phyloP scores from a whole-genome alignment of 2,797 vertebrate species.

The Epinephelus malabaricus region DNA sequence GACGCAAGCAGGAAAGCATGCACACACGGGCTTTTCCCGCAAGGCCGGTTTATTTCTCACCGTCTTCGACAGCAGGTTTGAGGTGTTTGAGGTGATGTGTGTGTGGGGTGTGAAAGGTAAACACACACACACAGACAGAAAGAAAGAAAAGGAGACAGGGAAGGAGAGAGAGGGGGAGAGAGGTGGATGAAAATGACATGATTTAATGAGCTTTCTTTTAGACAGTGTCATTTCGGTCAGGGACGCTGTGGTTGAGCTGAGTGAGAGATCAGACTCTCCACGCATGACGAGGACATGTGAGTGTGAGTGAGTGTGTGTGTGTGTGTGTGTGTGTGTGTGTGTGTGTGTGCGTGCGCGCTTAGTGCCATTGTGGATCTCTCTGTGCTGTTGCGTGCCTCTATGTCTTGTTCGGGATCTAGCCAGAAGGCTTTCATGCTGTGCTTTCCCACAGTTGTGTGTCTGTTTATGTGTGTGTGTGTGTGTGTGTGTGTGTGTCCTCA shows the following conservation, averaged over 20 bases:
- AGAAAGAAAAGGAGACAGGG: background rate
- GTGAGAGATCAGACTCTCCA: conserved; percentile 39
- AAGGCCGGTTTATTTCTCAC: conserved; percentile 34
- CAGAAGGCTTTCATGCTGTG: conserved; percentile 27
- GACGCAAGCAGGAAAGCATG: conserved; percentile 61
- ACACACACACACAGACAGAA: background rate
- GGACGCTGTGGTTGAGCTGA: conserved; percentile 44
- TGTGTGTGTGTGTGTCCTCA: conserved; percentile 11
- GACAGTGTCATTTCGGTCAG: conserved; percentile 58
- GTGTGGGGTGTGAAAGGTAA: conserved; percentile 1
- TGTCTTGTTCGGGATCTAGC: conserved; percentile 26
- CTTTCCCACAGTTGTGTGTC: background rate
- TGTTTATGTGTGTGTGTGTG: background rate
- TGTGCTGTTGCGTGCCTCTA: conserved; percentile 3
- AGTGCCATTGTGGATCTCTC: background rate
- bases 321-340: conserved; percentile 15
- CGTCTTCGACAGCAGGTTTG: conserved; percentile 23
- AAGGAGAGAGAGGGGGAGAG: background rate
- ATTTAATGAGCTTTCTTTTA: conserved; percentile 61
- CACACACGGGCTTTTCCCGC: conserved; percentile 38
- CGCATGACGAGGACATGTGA: background rate
- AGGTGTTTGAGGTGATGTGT: conserved; percentile 16
- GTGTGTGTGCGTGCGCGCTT: conserved; percentile 3
- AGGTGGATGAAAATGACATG: conserved; percentile 27
- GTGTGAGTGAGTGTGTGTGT: conserved; percentile 18